phyloP scores from a whole-genome alignment of 1,140 invertebrate genomes.

The Holcopasites calliopsidis region DNA sequence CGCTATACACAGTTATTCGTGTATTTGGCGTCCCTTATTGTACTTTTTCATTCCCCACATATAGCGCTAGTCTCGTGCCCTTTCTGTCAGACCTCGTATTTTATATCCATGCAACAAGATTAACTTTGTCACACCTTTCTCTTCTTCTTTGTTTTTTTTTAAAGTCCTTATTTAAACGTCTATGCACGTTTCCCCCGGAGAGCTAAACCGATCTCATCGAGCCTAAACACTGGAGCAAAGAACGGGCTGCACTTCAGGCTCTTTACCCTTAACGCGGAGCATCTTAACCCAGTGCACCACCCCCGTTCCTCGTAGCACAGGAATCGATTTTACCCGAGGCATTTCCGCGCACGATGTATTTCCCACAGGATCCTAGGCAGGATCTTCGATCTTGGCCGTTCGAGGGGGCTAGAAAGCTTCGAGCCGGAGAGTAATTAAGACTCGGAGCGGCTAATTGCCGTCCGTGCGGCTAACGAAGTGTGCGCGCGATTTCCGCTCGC shows the following conservation, averaged over 20 bases:
- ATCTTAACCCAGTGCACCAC: neutral
- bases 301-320: neutral
- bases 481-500: slow-evolving; percentile 3
- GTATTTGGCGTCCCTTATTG: too few species aligned
- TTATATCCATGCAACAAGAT: too few species aligned
- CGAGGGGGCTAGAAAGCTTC: neutral
- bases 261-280: neutral
- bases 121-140: neutral
- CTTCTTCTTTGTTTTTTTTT: neutral
- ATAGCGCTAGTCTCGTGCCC: too few species aligned
- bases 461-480: slow-evolving; percentile 21
- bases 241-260: neutral
- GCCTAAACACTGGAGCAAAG: neutral
- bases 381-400: neutral
- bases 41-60: too few species aligned
- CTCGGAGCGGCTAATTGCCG: slow-evolving; percentile 14
- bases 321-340: neutral
- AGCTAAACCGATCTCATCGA: neutral
- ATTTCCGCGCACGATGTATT: slow-evolving; percentile 8
- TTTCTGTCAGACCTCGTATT: too few species aligned
- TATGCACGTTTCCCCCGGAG: neutral
- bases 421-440: slow-evolving; percentile 16
- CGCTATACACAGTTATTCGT: too few species aligned
- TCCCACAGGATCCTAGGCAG: slow-evolving; percentile 7
- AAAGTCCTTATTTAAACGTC: neutral